Percentiles rank a stretch among this genome's conserved stretches.
phyloP scores from a whole-genome alignment of 2,888 invertebrate species.

The Cryptocephalus moraei region DNA sequence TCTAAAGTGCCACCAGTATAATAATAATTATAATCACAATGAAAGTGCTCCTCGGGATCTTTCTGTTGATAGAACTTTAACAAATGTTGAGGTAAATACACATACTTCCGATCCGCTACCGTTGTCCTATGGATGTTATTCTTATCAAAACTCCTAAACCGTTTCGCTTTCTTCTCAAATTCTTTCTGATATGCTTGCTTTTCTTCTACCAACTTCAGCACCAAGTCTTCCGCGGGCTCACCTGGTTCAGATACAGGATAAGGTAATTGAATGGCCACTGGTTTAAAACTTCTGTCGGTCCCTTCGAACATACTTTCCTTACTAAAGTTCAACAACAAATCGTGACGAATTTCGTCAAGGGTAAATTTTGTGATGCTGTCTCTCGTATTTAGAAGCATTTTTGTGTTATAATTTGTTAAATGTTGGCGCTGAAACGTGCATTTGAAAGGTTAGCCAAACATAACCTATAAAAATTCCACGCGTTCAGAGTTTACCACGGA shows the following conservation, averaged over 20 bases:
- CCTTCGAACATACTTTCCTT: constrained; percentile 16
- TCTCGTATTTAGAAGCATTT: neutral
- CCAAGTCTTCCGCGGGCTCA: constrained; percentile 7
- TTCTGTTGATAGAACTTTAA: constrained; percentile 13
- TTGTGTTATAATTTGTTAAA: neutral
- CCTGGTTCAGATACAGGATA: constrained; percentile 15
- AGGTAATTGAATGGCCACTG: constrained; percentile 13
- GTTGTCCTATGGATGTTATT: constrained; percentile 7
- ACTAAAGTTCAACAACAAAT: constrained; percentile 14
- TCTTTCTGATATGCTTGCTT: constrained; percentile 9
- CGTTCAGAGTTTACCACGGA: too few relatives aligned
- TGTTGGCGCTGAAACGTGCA: too few relatives aligned
- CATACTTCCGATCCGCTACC: constrained; percentile 6
- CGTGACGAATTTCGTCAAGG: constrained; percentile 9
- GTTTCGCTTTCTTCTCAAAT: constrained; percentile 5
- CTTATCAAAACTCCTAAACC: constrained; percentile 7
- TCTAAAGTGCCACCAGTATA: constrained; percentile 18
- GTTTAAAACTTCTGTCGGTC: constrained; percentile 8
- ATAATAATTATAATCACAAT: constrained; percentile 16
- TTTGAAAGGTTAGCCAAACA: too few relatives aligned
- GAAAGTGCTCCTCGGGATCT: constrained; percentile 14
- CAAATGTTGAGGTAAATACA: constrained; percentile 14
- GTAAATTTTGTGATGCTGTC: neutral
- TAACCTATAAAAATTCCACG: too few relatives aligned
- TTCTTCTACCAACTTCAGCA: constrained; percentile 8